Evolutionary conservation across 2,888 invertebrate species (phyloP), one percentile per base, ranked within the genome.

Genomic region (Stratiomys singularior): DNA sequence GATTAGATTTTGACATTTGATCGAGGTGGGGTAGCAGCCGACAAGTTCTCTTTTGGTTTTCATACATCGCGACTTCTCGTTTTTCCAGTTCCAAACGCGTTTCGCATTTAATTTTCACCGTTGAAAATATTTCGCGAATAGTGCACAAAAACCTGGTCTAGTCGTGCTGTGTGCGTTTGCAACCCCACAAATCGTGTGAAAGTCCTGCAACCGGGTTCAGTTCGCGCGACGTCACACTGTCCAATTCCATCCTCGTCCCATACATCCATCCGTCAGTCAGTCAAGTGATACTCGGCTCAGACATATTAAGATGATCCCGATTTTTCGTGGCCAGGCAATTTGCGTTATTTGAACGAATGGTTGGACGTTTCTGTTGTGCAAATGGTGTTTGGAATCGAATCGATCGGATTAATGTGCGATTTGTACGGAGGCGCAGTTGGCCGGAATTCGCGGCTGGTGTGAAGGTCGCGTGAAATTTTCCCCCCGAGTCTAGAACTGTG

Each of bases 11-110:
- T 74, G 74, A 74, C 74, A 58, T 74, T 74, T 74, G 60, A 74
- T 21, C 74, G 74, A 74, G 74, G 74, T 74, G 74, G 72, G 72
- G 74, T 74, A 52, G 58, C 74, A 37, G 58, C 74, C 52, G 72
- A 74, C 15, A 15, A 23, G 58, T 52, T 60, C 23, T 23, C 27
- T 67, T 67, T 30, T 64, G 11, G 28, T 64, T 64, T n/a, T 64
- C 28, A 15, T 52, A 27, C 27, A 52, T 52, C 25, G 37, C 74
- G 23, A 44, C 25, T 56, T 74, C 74, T 74, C 58, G 74, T 74
- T 74, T 74, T 74, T 74, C 74, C 74, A 74, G 74, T 74, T 58
- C 52, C 25, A 56, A 28, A 7, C 30, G 27, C 28, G 23, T 30
- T 58, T 58, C 60, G 44, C 60, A 58, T 60, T 60, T 37, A 58